A percentile compares a stretch with the other conserved stretches of the same genome.
These are phyloP conservation scores for Chloroclysta siterata DNA, from an alignment of 2,888 invertebrate genomes.

Conservation along the genomic window DNA sequence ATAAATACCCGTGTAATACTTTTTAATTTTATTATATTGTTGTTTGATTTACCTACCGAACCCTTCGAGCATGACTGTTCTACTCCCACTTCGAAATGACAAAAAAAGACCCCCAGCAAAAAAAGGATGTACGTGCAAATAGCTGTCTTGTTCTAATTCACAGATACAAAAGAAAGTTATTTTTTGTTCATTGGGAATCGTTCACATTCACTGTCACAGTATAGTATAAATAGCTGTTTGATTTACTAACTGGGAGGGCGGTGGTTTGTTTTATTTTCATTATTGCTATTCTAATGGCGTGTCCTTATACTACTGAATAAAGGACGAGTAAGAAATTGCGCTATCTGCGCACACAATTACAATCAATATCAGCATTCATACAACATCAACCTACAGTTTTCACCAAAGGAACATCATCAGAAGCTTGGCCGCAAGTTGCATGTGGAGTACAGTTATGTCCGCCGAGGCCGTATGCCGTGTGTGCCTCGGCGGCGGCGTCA, in stretches of 20 bases:
- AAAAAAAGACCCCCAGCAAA: no score
- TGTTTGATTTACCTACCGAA: no score
- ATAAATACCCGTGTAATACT: no score
- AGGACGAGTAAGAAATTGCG: background rate
- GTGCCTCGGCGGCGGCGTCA: slow-evolving; percentile 13
- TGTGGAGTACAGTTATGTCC: slow-evolving; percentile 2
- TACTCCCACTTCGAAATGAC: no score
- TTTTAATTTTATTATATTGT: no score
- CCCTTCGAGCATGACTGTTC: no score
- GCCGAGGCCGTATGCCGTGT: slow-evolving; percentile 15
- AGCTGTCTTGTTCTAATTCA: no score
- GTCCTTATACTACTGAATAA: background rate
- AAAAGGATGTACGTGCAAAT: no score
- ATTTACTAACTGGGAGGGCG: background rate
- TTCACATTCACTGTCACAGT: no score
- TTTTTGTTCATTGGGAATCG: no score
- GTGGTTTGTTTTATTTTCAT: background rate
- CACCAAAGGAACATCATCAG: background rate
- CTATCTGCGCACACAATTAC: background rate
- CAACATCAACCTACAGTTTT: background rate
- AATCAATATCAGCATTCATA: background rate
- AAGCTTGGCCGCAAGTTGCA: background rate
- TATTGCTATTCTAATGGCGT: background rate
- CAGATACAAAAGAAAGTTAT: background rate
- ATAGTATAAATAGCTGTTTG: no score